Evolutionary conservation across 2,888 invertebrate species (phyloP).

Genomic region (Stenolophus ochropezus): DNA sequence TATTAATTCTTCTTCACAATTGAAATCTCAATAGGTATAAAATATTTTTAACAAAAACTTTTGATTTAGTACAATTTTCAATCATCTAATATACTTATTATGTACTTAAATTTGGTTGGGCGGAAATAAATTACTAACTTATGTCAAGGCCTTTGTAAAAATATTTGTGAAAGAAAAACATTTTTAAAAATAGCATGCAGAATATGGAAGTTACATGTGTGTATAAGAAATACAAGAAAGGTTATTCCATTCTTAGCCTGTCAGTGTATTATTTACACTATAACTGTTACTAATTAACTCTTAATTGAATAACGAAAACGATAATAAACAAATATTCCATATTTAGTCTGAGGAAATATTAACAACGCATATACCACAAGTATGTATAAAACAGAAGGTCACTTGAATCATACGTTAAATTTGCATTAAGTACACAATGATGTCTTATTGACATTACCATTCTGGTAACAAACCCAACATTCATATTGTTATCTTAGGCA

Average conservation of each 20-base stretch:
- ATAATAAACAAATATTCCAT: neutral
- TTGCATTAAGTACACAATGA: neutral
- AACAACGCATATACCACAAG: neutral
- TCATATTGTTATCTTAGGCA: neutral
- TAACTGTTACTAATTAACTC: neutral
- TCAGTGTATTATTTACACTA: neutral
- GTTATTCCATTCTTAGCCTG: neutral
- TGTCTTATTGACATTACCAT: slow-evolving; percentile 22
- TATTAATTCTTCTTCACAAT: too few relatives aligned
- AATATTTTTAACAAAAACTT: too few relatives aligned
- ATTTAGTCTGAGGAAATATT: neutral
- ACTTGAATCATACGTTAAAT: slow-evolving; percentile 3
- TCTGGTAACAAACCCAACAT: slow-evolving; percentile 10
- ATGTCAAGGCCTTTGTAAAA: too few relatives aligned
- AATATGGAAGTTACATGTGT: too few relatives aligned
- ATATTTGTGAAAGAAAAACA: too few relatives aligned
- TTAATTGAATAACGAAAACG: neutral
- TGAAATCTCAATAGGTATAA: too few relatives aligned
- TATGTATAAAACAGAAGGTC: neutral
- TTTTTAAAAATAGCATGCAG: too few relatives aligned
- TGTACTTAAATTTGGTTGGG: too few relatives aligned
- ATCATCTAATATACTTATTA: too few relatives aligned
- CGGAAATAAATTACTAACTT: too few relatives aligned
- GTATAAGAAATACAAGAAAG: neutral
- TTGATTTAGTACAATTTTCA: too few relatives aligned